These are phyloP conservation scores for Vireo griseus DNA, from an alignment of 2,797 vertebrate genomes.

Conservation along the genomic window DNA sequence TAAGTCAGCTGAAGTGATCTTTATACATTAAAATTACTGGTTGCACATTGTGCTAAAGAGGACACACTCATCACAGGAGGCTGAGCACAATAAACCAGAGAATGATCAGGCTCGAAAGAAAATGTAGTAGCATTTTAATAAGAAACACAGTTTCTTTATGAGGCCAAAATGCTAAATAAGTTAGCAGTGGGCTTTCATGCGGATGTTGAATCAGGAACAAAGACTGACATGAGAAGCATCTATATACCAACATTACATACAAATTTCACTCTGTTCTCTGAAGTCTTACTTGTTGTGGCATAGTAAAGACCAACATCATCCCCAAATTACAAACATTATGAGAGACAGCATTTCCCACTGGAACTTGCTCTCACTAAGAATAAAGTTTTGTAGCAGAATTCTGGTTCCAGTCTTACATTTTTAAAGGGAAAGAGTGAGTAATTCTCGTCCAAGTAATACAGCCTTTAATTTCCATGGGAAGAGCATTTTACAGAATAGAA, in stretches of 20 bases:
- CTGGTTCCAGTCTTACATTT: background rate
- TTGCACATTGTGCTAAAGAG: background rate
- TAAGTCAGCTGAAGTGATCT: slow-evolving; percentile 41
- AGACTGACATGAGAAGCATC: background rate
- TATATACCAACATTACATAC: background rate
- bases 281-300: background rate
- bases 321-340: background rate
- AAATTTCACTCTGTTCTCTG: background rate
- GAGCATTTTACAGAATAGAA: background rate
- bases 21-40: slow-evolving; percentile 10
- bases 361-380: background rate
- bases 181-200: background rate
- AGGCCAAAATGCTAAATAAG: slow-evolving; percentile 11
- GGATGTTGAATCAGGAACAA: background rate
- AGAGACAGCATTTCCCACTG: background rate
- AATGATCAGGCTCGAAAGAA: background rate
- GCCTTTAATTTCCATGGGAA: background rate
- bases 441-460: background rate
- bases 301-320: background rate
- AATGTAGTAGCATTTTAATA: background rate
- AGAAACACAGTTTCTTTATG: background rate
- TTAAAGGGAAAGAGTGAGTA: background rate
- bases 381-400: background rate
- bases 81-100: slow-evolving; percentile 9
- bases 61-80: background rate